A percentile compares a stretch with the other conserved stretches of the same genome.
Conservation (phyloP, 2,113 vertebrate genomes). For the Protobothrops flavoviridis region DNA sequence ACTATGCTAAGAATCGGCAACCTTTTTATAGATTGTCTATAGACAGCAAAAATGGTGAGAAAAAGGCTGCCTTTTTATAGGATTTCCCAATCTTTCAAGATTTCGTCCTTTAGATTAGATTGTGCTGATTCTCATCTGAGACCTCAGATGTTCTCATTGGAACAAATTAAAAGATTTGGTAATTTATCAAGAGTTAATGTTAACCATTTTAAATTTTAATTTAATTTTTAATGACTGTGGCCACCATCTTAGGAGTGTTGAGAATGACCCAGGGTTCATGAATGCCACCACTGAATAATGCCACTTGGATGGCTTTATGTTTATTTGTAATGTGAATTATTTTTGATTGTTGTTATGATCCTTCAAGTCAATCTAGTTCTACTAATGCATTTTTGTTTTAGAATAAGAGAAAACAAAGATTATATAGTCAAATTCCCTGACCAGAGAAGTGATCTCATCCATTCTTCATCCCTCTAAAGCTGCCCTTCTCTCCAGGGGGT, state of each 20-base stretch:
- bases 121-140: background rate
- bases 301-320: background rate
- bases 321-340: background rate
- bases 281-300: background rate
- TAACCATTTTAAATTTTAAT: background rate
- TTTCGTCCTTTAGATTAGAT: background rate
- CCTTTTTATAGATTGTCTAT: background rate
- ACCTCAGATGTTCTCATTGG: background rate
- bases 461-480: background rate
- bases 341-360: background rate
- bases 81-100: background rate
- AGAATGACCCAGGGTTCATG: background rate
- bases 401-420: background rate
- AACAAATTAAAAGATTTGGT: background rate
- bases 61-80: background rate
- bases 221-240: background rate
- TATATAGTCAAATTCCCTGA: background rate
- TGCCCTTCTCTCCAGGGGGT: background rate
- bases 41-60: background rate
- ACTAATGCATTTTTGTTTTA: background rate
- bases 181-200: background rate
- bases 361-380: background rate
- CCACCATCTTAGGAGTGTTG: background rate
- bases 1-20: background rate
- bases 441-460: background rate